Base-by-base conservation (phyloP, 2,113 vertebrate species). In the Ranitomeya variabilis region DNA sequence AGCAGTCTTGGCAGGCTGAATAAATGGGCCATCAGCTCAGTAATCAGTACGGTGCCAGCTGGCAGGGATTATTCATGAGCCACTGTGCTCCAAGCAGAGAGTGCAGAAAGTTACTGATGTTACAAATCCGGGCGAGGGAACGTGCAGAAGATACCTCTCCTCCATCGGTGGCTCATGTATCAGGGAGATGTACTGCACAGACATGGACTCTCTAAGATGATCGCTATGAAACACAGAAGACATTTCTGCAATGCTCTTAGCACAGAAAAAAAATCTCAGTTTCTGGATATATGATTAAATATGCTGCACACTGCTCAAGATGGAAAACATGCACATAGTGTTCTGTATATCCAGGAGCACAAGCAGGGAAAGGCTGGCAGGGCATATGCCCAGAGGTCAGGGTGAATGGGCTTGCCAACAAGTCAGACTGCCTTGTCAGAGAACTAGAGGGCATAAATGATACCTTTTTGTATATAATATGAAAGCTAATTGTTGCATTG, bases 11-110 rank as follows among this genome's bases (percentile, higher is more conserved):
- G 87, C 87, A 83, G 80, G 55, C 69, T 66, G 78, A 80, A 88
- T 88, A 57, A 88, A 83, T 88, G 71, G 87, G 80, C 71, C 73
- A 88, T 88, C 87, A 88, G 80, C 71, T 83, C 73, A 88, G 80
- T 77, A 84, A 88, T 88, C 69, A 88, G 45, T 31, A 67, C 60
- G 16, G 18, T 83, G 87, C 87, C 87, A 83, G 57, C 87, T 83
- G 87, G 87, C 69, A 83, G 45, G 26, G 87, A 69, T 88, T 83
- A 83, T 83, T 88, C 80, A 76, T 83, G 19, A 54, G 80, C 69
- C 80, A 51, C 80, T 76, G 55, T 76, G 87, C 69, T 88, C 69
- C 69, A 71, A 73, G 31, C 66, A 73, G 67, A 74, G 74, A 83
- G 54, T 74, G 31, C 66, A 73, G 67, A 74, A 60, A 83, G 54